Base-by-base conservation (phyloP, 2,888 invertebrate genomes). In the Teleiodes luculella region DNA sequence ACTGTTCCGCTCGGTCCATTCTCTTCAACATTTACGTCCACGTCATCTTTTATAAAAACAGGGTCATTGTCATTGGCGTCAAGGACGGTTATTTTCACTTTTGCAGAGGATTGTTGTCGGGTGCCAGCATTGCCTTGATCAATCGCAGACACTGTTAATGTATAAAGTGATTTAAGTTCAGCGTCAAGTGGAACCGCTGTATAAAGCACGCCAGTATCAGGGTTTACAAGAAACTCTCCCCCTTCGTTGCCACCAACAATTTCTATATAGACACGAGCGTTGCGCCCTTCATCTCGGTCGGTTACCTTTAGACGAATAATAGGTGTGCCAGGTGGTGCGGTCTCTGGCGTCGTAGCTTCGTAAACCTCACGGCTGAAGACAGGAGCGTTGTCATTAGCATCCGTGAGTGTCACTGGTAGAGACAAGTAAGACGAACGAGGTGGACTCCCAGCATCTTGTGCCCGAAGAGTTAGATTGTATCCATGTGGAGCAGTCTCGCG, bases 11-110 rank as follows among this genome's bases (percentile, higher is more conserved):
- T 92, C 0, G 96, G 94, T 70, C 96, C 94, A 78, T 98, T 98
- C 82, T 98, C 98, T 64, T 95, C 93, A 36, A 98, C 91, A 69
- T 90, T 91, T 5, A 97, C 94, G 11, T 93, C 92, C 75, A 93
- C 89, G 66, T 93, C 92, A 3, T 92, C 79, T 56, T 92, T 91
- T 64, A 95, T 95, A 77, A 98, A 98, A 50, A 95, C 91, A 0
- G 98, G 98, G 70, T 97, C 95, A 80, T 98, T 98, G 80, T 98
- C 98, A 82, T 99, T 98, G 52, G 96, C 95, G 83, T 98, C 98
- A 52, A 95, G 88, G 3, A 98, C 94, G 69, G 94, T 93, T 50
- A 98, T 94, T 84, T 96, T 95, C 0, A 98, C 96, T 86, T 96
- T 96, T 0, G 97, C 97, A 0, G 97, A 96, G 3, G 96, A 96